These are phyloP conservation scores for Apantesis nais DNA, from an alignment of 2,888 invertebrate genomes.

Conservation along the genomic window DNA sequence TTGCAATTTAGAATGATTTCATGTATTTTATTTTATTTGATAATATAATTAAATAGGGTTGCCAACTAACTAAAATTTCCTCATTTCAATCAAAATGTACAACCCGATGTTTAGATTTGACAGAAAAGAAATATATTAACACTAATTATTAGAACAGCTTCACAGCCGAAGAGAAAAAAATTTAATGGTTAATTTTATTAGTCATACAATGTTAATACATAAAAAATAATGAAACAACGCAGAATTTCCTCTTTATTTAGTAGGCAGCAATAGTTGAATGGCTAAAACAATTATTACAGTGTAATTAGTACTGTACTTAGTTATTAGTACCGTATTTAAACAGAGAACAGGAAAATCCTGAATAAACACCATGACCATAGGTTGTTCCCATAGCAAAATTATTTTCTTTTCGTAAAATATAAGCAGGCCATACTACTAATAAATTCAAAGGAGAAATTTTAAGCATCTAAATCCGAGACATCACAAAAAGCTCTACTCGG, in stretches of 20 bases:
- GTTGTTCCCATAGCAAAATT: background rate
- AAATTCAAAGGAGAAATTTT: conserved; percentile 24
- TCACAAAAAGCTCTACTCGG: conserved; percentile 40
- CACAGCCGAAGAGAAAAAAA: no score
- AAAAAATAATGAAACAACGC: no score
- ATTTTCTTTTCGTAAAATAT: conserved; percentile 4
- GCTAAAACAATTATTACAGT: background rate
- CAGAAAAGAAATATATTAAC: no score
- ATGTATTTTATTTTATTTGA: background rate
- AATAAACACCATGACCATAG: background rate
- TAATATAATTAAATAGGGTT: no score
- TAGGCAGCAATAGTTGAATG: background rate
- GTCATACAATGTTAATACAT: no score
- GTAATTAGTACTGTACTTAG: background rate
- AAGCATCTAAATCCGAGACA: conserved; percentile 40
- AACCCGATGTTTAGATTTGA: no score
- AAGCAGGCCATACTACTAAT: conserved; percentile 18
- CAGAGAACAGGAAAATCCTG: background rate
- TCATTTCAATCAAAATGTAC: no score
- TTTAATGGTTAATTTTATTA: no score
- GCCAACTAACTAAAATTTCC: no score
- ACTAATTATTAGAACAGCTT: no score
- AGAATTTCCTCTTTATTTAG: background rate
- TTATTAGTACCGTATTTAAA: no score
- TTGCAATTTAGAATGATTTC: background rate